Base-by-base conservation (phyloP, 2,797 vertebrate genomes). In the Rhyacichthys aspro region DNA sequence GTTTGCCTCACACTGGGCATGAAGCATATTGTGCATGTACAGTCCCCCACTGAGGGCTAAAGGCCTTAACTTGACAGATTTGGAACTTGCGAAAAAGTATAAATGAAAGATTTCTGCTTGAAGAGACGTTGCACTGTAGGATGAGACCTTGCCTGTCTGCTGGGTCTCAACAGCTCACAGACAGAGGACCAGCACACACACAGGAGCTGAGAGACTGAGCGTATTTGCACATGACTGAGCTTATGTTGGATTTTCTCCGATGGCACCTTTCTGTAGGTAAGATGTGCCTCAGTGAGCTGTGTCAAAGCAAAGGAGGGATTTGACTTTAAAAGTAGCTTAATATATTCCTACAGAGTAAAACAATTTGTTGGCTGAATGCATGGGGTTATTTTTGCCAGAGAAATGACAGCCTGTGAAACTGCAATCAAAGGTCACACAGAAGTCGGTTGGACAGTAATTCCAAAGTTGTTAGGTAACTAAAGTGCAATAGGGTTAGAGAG, bases 291-390 rank as follows among this genome's bases (percentile, higher is more conserved):
- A 55, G 41, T 38, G 43, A 54, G 46, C 23, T 15, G 17, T 1
- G 28, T 47, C 34, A 37, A 17, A 54, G 18, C 42, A 41, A 36
- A 60, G 38, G 11, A 38, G 32, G 38, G 5, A 42, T 48, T 52
- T 15, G 3, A 44, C 16, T 58, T 42, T 9, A 23, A 17, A 58
- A 54, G 8, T 8, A 8, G 1, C 11, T 33, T 39, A 57, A 47
- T 50, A 28, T 28, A 9, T 16, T 55, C 36, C 39, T 19, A 52
- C 16, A 8, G 34, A 28, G n/a, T n/a, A 44, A 47, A 7, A 45
- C 47, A 63, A 68, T 59, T 59, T 65, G 15, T 67, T 46, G 36
- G 46, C 41, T 63, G 52, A 67, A 38, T 54, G 64, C 42, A 34
- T 15, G 37, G 37, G 32, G 33, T 59, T 61, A 11, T 16, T 37